Base-by-base conservation (phyloP, 2,888 invertebrate genomes). In the Polydrusus pterygomalis region DNA sequence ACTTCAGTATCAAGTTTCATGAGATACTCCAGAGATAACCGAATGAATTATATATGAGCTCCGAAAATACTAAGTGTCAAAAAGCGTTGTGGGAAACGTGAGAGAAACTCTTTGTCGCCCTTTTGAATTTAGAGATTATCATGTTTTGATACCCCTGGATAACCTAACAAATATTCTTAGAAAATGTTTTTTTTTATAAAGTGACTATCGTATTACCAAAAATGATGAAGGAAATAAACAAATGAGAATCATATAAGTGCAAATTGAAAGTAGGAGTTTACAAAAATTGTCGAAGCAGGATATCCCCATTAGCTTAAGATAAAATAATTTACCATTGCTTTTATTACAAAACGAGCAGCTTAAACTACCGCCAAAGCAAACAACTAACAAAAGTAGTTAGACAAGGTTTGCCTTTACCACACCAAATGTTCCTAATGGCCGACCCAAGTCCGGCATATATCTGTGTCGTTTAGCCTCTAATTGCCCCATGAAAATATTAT, bases 31-130 rank as follows among this genome's bases (percentile, higher is more conserved):
- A 43, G n/a, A 13, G 43, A n/a, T n/a, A 43, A 43, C n/a, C n/a
- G n/a, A 43, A 43, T 43, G 43, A 43, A 43, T 43, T 43, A 43
- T n/a, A 43, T 43, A 43, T 43, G n/a, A 43, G 43, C 43, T 43
- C 13, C 8, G 43, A 43, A n/a, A 5, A 43, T 43, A 13, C n/a
- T 43, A 43, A 43, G 43, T 43, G n/a, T n/a, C 43, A 43, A 43
- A 13, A 43, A 13, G 13, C 43, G n/a, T n/a, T 43, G n/a, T n/a
- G n/a, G n/a, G 43, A 43, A 43, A 43, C 43, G 43, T 13, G n/a
- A n/a, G 43, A n/a, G 6, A n/a, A 43, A 43, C 43, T 43, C n/a
- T 43, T 6, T n/a, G 43, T 43, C n/a, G 7, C n/a, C 43, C n/a
- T 43, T 43, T 43, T 1, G 43, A 43, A 3, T 13, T 43, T n/a